A percentile compares a stretch with the other conserved stretches of the same genome.
Conservation (phyloP, 2,113 vertebrate species). For the Brachypteracias leptosomus region DNA sequence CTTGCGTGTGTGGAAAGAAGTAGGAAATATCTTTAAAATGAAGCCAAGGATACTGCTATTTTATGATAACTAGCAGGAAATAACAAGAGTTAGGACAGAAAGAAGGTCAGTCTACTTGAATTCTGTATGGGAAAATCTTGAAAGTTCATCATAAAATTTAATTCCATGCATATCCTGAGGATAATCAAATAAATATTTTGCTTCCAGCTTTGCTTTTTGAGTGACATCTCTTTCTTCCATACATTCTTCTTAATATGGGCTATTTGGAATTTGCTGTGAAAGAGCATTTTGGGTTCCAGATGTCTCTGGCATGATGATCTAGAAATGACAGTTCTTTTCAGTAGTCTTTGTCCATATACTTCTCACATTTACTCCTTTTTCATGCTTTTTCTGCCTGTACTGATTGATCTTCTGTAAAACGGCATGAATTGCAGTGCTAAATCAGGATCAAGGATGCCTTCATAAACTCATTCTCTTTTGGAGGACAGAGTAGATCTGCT, state of each 20-base stretch:
- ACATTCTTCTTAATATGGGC: neutral
- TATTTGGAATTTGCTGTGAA: neutral
- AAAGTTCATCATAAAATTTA: neutral
- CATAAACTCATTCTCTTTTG: neutral
- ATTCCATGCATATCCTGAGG: neutral
- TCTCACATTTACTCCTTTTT: neutral
- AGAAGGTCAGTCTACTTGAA: constrained; percentile 22
- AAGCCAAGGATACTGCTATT: constrained; percentile 48
- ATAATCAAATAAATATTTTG: neutral
- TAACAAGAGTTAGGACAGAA: constrained; percentile 39
- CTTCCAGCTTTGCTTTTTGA: neutral
- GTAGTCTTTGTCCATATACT: neutral
- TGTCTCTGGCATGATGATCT: neutral
- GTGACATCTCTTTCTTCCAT: neutral
- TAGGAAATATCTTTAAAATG: constrained; percentile 50
- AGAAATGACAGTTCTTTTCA: neutral
- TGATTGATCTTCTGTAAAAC: neutral
- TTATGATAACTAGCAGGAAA: constrained; percentile 48
- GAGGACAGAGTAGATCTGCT: neutral
- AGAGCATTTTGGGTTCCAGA: neutral
- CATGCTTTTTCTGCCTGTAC: neutral
- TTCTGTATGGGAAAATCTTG: neutral
- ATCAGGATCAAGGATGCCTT: neutral
- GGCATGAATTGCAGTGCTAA: neutral
- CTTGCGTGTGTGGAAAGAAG: neutral